Evolutionary conservation across 2,797 vertebrate genomes (phyloP).

Genomic region (Apogon talboti): DNA sequence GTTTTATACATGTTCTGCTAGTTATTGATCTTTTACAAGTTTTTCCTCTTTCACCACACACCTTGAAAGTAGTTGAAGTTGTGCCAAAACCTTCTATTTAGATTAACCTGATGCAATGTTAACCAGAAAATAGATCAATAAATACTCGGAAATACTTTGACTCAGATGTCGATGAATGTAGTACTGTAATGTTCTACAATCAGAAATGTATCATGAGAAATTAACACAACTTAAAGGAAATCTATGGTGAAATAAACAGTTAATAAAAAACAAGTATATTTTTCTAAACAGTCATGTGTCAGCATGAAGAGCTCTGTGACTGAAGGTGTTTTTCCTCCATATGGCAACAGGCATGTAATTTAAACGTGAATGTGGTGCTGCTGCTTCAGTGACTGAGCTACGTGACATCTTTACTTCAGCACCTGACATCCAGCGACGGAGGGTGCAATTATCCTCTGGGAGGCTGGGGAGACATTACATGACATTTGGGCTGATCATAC

Average conservation of each 20-base stretch:
- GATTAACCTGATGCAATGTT: not conserved
- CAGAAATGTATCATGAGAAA: not conserved
- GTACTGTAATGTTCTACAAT: not conserved
- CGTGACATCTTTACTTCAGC: slow-evolving; percentile 2
- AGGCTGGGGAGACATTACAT: slow-evolving; percentile 19
- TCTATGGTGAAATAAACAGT: too few species aligned
- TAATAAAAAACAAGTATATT: not conserved
- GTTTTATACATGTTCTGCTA: too few species aligned
- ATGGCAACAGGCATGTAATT: slow-evolving; percentile 1
- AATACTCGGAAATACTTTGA: not conserved
- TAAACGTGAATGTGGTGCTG: slow-evolving; percentile 2
- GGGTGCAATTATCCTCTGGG: slow-evolving; percentile 26
- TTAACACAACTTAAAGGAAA: not conserved
- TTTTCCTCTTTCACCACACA: too few species aligned
- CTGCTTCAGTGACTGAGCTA: slow-evolving; percentile 20
- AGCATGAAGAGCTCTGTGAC: not conserved
- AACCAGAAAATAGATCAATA: not conserved
- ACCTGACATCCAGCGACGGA: slow-evolving; percentile 4
- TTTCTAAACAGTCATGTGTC: not conserved
- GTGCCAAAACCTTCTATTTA: too few species aligned
- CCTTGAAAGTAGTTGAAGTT: too few species aligned
- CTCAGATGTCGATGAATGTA: not conserved
- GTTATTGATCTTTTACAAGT: too few species aligned
- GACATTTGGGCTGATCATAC: slow-evolving; percentile 44
- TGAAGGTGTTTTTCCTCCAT: not conserved